phyloP scores from a whole-genome alignment of 1,140 invertebrate genomes.

The Diorhabda sublineata region DNA sequence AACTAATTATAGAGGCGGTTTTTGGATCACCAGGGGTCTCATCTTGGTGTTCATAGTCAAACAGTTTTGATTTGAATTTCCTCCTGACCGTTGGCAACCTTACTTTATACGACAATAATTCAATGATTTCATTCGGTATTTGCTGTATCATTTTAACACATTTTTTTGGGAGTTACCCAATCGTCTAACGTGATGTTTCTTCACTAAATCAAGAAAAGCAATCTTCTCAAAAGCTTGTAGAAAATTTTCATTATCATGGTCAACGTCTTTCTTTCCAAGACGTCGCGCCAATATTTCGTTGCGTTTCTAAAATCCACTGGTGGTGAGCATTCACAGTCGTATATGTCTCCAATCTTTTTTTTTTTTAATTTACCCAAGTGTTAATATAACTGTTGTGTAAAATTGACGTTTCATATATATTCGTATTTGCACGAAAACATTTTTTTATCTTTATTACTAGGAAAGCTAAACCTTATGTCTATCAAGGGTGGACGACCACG shows the following conservation, averaged over 20 bases:
- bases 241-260: not conserved
- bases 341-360: slow-evolving; percentile 17
- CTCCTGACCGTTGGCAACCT: not conserved
- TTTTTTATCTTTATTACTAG: slow-evolving; percentile 19
- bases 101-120: not conserved
- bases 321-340: slow-evolving; percentile 18
- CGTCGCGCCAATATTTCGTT: slow-evolving; percentile 18
- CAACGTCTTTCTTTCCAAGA: slow-evolving; percentile 9
- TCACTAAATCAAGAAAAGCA: not conserved
- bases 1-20: not conserved
- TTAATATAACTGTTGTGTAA: slow-evolving; percentile 18
- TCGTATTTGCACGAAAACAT: slow-evolving; percentile 16
- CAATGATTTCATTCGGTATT: not conserved
- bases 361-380: slow-evolving; percentile 13
- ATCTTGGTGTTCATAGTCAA: not conserved
- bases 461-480: slow-evolving; percentile 12
- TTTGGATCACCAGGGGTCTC: not conserved
- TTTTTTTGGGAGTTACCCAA: slow-evolving; percentile 1
- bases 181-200: not conserved
- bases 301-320: slow-evolving; percentile 15
- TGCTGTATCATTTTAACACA: not conserved
- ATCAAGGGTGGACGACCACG: slow-evolving; percentile 12
- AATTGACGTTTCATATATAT: slow-evolving; percentile 20
- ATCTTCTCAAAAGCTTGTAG: slow-evolving; percentile 19
- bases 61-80: not conserved